phyloP scores from a whole-genome alignment of 2,113 vertebrate genomes.

The zebrafish (Danio rerio) region DNA sequence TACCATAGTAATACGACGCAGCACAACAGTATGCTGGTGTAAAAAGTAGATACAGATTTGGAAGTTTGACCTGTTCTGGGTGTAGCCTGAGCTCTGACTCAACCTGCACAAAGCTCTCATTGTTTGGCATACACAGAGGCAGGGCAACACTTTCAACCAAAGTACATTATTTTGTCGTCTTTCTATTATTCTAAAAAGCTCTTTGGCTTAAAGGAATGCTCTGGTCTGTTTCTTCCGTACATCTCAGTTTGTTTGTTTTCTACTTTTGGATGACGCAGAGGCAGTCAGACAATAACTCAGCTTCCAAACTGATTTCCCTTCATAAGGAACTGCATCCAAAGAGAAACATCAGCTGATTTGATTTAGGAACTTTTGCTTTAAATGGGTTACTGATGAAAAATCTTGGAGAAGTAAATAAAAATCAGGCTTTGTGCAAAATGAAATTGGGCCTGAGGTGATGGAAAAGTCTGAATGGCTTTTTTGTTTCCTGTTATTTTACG shows the following conservation, averaged over 20 bases:
- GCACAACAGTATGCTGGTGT: background rate
- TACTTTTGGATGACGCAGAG: background rate
- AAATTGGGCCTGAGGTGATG: conserved; percentile 3
- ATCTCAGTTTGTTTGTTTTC: background rate
- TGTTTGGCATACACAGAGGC: conserved; percentile 59
- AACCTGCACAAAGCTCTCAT: conserved; percentile 65
- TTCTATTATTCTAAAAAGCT: conserved; percentile 18
- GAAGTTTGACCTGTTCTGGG: conserved; percentile 48
- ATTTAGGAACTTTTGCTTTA: background rate
- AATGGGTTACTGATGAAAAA: background rate
- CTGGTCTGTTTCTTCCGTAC: background rate
- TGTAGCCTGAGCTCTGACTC: conserved; percentile 66
- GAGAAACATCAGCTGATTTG: background rate
- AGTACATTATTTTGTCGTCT: background rate
- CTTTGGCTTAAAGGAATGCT: background rate
- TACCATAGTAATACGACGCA: background rate
- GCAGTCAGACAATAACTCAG: background rate
- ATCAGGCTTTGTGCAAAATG: background rate
- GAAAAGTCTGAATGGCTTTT: background rate
- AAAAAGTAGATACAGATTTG: conserved; percentile 10
- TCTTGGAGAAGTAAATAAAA: background rate
- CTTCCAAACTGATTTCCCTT: background rate
- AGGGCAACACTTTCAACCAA: conserved; percentile 17
- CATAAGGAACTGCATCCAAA: background rate
- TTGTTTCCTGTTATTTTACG: background rate